phyloP scores from a whole-genome alignment of 2,113 vertebrate species.

The Xiphophorus couchianus region DNA sequence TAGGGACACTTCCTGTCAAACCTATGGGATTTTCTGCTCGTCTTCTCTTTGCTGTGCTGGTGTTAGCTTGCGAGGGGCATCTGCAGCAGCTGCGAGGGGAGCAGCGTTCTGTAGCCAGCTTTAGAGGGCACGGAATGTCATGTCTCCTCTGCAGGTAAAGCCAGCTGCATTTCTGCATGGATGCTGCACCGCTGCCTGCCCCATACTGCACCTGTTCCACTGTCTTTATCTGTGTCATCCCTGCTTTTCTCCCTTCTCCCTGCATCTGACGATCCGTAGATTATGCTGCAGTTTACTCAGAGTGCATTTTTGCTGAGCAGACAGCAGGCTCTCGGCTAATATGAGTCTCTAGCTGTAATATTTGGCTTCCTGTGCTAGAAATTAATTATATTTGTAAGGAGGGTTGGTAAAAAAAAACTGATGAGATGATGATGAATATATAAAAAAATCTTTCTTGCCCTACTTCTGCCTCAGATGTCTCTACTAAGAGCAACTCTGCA shows the following conservation, averaged over 20 bases:
- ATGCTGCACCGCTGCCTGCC: slow-evolving; percentile 33
- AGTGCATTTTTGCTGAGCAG: slow-evolving; percentile 38
- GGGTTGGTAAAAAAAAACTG: neutral
- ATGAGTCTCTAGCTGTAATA: slow-evolving; percentile 20
- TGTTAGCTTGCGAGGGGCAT: slow-evolving; percentile 55
- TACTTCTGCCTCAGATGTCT: slow-evolving; percentile 17
- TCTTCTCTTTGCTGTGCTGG: slow-evolving; percentile 46
- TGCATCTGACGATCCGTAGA: slow-evolving; percentile 24
- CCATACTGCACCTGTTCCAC: slow-evolving; percentile 22
- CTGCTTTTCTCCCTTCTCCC: slow-evolving; percentile 15
- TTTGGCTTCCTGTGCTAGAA: slow-evolving; percentile 23
- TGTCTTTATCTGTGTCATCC: slow-evolving; percentile 26
- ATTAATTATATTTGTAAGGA: neutral
- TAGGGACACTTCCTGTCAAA: slow-evolving; percentile 56
- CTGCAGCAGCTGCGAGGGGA: slow-evolving; percentile 72
- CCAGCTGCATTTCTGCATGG: slow-evolving; percentile 52
- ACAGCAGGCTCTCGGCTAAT: slow-evolving; percentile 35
- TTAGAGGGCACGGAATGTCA: slow-evolving; percentile 82
- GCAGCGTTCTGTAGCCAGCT: slow-evolving; percentile 74
- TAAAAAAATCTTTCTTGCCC: slow-evolving; percentile 5
- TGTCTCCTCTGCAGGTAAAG: slow-evolving; percentile 83
- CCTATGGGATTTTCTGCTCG: slow-evolving; percentile 67
- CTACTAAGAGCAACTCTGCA: slow-evolving; percentile 39
- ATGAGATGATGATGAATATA: neutral
- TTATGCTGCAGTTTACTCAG: slow-evolving; percentile 46